A percentile compares a stretch with the other conserved stretches of the same genome.
phyloP scores from a whole-genome alignment of 2,113 vertebrate species.

The Poeciliopsis turrubarensis region DNA sequence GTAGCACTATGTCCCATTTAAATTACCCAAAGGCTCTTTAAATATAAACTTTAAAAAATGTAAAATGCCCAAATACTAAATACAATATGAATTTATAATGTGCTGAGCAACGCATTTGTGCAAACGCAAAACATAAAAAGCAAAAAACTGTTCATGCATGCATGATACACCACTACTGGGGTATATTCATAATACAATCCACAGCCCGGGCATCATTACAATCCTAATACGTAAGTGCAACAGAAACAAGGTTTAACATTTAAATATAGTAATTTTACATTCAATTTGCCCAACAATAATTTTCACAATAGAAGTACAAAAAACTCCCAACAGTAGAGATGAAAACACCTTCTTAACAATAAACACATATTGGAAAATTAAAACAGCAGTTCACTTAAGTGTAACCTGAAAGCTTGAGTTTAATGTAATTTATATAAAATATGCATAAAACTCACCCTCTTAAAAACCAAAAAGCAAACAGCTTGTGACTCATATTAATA shows the following conservation, averaged over 20 bases:
- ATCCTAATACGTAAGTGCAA: constrained; percentile 10
- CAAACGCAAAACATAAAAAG: constrained; percentile 8
- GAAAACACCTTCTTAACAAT: neutral
- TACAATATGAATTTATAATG: neutral
- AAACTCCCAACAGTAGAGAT: neutral
- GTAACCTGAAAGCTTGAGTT: neutral
- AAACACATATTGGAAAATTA: no score
- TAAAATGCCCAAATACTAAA: neutral
- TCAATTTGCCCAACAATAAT: neutral
- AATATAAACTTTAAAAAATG: neutral
- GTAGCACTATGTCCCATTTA: neutral
- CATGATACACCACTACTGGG: neutral
- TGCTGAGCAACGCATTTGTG: neutral
- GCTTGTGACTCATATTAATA: constrained; percentile 6
- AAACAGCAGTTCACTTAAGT: neutral
- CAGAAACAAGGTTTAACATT: neutral
- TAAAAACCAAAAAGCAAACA: neutral
- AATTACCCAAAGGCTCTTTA: neutral
- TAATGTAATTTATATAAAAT: neutral
- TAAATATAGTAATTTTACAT: neutral
- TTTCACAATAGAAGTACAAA: neutral
- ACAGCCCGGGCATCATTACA: neutral
- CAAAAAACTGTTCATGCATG: constrained; percentile 2
- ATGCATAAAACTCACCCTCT: neutral
- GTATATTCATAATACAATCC: neutral